Base-by-base conservation (phyloP, 2,797 vertebrate genomes). In the Pangasius sanitwongsei region DNA sequence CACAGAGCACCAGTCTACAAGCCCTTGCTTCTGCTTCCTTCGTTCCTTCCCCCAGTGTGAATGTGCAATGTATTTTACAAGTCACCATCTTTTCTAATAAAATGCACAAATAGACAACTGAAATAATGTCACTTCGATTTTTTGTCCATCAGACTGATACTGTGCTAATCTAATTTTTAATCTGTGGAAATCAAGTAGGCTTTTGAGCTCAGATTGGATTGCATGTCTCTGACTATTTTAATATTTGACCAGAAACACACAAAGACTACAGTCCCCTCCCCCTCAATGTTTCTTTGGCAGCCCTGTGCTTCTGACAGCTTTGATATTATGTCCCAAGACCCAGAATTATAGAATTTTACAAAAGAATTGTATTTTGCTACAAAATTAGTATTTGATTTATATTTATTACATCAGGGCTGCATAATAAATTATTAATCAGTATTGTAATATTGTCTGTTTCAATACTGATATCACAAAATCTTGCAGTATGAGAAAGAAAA, bases 261-360 rank as follows among this genome's bases (percentile, higher is more conserved):
- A 75, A 89, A 89, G n/a, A 41, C 72, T 77, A 61, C 78, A 61
- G 44, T 65, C 37, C 53, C 81, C 59, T 81, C 50, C 83, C 84
- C 90, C 84, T 85, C 18, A 9, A 70, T 88, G 59, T 65, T 61
- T 85, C 57, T 86, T 92, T 92, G 91, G 83, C 83, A 87, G 83
- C 48, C 61, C 9, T 87, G 61, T 83, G 72, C 72, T 65, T 86
- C 78, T 72, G 69, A 88, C 86, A 88, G 74, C 90, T 90, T 91
- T 90, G 81, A 91, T 90, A 89, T 88, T 59, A 87, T 82, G 85
- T 88, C 87, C 63, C 90, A 41, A 81, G 70, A 89, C 86, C 84
- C 70, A 59, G n/a, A 48, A 67, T 69, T 72, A 59, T 12, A 61
- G 18, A 74, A 59, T 18, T 61, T 44, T 83, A 83, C 23, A 81